Conservation (phyloP, 2,113 vertebrate genomes). For the Panurus biarmicus region DNA sequence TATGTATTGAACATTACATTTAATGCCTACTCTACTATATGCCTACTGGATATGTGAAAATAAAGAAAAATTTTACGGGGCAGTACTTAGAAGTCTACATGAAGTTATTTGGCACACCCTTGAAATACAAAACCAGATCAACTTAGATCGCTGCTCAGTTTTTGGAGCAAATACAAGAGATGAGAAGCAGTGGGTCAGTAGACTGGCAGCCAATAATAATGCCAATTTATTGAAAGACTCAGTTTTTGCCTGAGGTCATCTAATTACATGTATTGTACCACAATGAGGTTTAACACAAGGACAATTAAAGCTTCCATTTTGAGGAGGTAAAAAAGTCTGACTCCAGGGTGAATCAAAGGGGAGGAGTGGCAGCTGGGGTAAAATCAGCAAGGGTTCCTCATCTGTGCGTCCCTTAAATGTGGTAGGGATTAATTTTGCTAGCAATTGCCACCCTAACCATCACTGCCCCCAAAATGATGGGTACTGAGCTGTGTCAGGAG, state of each 20-base stretch:
- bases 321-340: not conserved
- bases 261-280: not conserved
- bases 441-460: not conserved
- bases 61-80: not conserved
- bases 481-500: not conserved
- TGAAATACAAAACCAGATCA: not conserved
- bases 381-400: not conserved
- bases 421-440: not conserved
- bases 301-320: conserved; percentile 16
- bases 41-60: not conserved
- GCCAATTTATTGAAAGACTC: not conserved
- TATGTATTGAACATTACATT: not conserved
- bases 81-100: not conserved
- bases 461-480: not conserved
- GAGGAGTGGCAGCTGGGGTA: not conserved
- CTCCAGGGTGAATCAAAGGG: not conserved
- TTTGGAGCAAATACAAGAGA: not conserved
- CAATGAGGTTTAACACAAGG: not conserved
- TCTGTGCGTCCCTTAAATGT: not conserved
- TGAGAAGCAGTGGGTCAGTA: not conserved
- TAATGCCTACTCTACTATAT: not conserved
- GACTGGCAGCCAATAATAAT: not conserved
- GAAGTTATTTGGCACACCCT: not conserved
- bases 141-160: not conserved
- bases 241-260: not conserved